Conservation (phyloP, 1,140 invertebrate genomes). For the Periplaneta americana region DNA sequence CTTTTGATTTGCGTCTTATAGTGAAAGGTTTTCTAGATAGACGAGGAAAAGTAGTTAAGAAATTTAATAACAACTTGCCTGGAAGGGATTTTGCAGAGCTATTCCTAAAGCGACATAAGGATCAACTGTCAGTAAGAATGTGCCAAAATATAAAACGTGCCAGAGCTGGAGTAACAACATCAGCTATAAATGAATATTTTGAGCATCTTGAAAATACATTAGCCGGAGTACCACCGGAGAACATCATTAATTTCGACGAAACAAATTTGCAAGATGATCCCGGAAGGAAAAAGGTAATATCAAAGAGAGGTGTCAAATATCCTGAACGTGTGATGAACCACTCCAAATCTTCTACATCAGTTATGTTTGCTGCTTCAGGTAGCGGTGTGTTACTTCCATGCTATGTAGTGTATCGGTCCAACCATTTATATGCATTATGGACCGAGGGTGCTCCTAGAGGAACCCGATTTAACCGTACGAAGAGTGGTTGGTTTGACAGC, state of each 20-base stretch:
- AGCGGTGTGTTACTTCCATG: conserved; percentile 20
- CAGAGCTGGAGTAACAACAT: not conserved
- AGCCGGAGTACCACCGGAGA: not conserved
- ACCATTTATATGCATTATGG: conserved; percentile 23
- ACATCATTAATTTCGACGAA: not conserved
- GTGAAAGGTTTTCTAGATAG: conserved; percentile 29
- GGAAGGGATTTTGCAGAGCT: conserved; percentile 17
- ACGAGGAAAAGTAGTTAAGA: conserved; percentile 11
- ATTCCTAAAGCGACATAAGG: conserved; percentile 10
- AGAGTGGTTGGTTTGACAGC: conserved; percentile 33
- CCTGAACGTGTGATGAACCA: conserved; percentile 20
- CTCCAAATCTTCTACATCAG: conserved; percentile 21
- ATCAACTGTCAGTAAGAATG: conserved; percentile 3
- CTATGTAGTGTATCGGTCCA: conserved; percentile 26
- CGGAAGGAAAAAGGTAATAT: conserved; percentile 2
- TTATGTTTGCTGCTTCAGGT: conserved; percentile 28
- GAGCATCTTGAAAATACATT: not conserved
- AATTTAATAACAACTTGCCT: conserved; percentile 30
- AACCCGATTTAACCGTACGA: conserved; percentile 24
- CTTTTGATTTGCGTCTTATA: conserved; percentile 22
- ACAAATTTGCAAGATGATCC: not conserved
- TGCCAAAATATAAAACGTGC: conserved; percentile 14
- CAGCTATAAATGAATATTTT: not conserved
- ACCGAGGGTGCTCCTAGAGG: conserved; percentile 22
- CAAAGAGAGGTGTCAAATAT: conserved; percentile 22